Conservation (phyloP, 2,888 invertebrate species). For the Brachycybe producta region DNA sequence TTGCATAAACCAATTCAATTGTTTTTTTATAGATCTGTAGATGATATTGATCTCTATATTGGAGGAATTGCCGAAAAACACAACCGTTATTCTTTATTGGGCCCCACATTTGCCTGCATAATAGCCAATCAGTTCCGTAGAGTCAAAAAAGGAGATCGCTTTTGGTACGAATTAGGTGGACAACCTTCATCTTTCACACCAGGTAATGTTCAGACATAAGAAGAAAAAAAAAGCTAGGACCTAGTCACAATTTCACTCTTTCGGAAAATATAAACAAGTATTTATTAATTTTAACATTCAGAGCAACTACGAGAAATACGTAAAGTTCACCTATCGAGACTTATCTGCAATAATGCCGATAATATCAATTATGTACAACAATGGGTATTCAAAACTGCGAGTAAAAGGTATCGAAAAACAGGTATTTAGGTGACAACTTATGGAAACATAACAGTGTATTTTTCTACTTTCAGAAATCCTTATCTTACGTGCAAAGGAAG, state of each 20-base stretch:
- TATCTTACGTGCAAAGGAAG: background rate
- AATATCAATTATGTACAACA: background rate
- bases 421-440: background rate
- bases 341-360: slow-evolving; percentile 1
- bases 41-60: slow-evolving; percentile 39
- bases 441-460: background rate
- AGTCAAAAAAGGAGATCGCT: slow-evolving; percentile 57
- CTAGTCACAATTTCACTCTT: background rate
- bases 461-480: slow-evolving; percentile 4
- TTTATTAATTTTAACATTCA: background rate
- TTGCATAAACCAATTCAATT: too few species aligned
- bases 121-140: slow-evolving; percentile 67
- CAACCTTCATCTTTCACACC: slow-evolving; percentile 35
- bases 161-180: slow-evolving; percentile 50
- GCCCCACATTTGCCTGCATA: slow-evolving; percentile 49
- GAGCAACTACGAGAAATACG: slow-evolving; percentile 11
- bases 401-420: background rate
- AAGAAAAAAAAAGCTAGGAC: background rate
- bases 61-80: slow-evolving; percentile 36
- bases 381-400: slow-evolving; percentile 7
- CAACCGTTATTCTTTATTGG: slow-evolving; percentile 33
- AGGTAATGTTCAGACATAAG: slow-evolving; percentile 26
- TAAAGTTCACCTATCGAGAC: background rate
- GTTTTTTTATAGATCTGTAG: slow-evolving; percentile 25
- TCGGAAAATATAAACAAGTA: background rate